Conservation (phyloP, 1,140 invertebrate species). For the Drusus annulatus region DNA sequence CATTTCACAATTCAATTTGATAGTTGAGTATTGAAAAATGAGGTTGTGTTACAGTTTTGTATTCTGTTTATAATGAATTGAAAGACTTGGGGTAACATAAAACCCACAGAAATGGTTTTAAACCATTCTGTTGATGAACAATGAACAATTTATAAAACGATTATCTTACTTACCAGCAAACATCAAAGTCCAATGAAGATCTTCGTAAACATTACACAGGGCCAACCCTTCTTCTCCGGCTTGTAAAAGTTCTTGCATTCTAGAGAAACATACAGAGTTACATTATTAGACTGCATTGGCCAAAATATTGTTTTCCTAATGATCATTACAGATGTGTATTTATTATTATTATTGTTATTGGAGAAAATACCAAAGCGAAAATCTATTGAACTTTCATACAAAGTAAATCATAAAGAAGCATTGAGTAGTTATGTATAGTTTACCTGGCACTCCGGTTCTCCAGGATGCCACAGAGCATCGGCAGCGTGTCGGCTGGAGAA, state of each 20-base stretch:
- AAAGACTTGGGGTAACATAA: neutral
- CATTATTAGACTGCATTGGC: no score
- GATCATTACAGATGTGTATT: no score
- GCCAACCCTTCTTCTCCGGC: slow-evolving; percentile 71
- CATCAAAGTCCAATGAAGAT: slow-evolving; percentile 91
- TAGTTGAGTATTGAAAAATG: no score
- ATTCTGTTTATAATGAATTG: neutral
- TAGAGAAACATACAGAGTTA: slow-evolving; percentile 30
- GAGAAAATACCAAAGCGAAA: no score
- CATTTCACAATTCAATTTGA: no score
- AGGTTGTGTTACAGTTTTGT: neutral
- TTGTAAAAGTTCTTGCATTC: slow-evolving; percentile 73
- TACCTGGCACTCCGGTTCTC: slow-evolving; percentile 57
- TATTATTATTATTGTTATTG: no score
- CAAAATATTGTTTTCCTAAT: no score
- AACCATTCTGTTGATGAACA: neutral
- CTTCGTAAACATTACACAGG: slow-evolving; percentile 82
- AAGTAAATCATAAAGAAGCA: no score
- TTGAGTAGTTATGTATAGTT: neutral
- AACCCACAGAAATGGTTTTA: neutral
- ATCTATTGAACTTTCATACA: no score
- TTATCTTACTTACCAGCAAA: slow-evolving; percentile 75
- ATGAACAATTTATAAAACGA: no score
- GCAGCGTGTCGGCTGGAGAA: slow-evolving; percentile 72
- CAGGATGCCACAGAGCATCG: slow-evolving; percentile 66